Base-by-base conservation (phyloP, 2,113 vertebrate genomes). In the Hippocampus comes region DNA sequence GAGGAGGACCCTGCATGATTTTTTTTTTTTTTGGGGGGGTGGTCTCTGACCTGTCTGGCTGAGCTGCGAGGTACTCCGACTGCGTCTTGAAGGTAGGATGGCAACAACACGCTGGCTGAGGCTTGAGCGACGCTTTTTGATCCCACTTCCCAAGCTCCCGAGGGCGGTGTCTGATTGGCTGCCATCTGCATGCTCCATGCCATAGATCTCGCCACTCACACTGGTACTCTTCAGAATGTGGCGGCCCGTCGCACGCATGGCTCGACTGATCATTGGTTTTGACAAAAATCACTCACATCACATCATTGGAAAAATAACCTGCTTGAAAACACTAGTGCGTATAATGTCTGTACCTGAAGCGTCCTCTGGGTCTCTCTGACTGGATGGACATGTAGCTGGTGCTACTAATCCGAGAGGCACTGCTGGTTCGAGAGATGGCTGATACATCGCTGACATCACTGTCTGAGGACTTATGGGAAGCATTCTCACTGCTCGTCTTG, bases 351-450 rank as follows among this genome's bases (percentile, higher is more conserved):
- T 90, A 98, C 97, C 97, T 96, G 91, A 96, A 92, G 85, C 95
- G 94, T 89, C 95, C 95, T 77, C 94, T 88, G 76, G 95, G 96
- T 91, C 92, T 95, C 87, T 99, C 97, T 80, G 97, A 99, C 86
- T 99, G 97, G 90, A 99, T 97, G 87, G 97, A 99, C 94, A 99
- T 96, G 93, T 98, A 98, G 94, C 97, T 99, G 94, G 97, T 98
- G 95, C 96, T 99, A 95, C 97, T 99, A 93, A 99, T 95, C 92
- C 95, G 96, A 85, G 97, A 99, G 95, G 95, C 96, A 95, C 97
- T 99, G 95, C 97, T 99, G 96, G 97, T 96, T 85, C 95, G 93
- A 92, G 97, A 99, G 92, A 98, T 94, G 94, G 96, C 97, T 89
- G 97, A 99, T 92, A 95, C 94, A 68, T 99, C 97, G 77, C 97